Evolutionary conservation across 2,888 invertebrate species (phyloP).

Genomic region (Atethmia centrago): DNA sequence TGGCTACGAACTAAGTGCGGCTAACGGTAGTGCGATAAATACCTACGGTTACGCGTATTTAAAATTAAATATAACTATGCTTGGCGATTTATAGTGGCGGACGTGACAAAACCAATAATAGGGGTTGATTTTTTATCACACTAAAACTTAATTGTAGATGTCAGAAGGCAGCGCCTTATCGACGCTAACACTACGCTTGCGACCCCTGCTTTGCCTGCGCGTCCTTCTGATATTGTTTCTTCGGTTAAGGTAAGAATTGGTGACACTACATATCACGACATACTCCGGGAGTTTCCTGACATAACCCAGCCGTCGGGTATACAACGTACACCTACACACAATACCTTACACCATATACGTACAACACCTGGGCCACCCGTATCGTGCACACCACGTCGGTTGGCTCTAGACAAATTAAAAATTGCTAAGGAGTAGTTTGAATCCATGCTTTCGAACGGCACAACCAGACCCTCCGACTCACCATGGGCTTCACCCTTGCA

Average conservation of each 20-base stretch:
- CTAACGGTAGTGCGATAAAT: neutral
- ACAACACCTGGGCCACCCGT: neutral
- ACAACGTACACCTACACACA: neutral
- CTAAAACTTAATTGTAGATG: neutral
- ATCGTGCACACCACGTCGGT: neutral
- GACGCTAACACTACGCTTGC: neutral
- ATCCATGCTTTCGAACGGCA: neutral
- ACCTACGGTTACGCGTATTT: neutral
- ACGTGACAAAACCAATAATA: neutral
- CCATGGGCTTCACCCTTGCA: neutral
- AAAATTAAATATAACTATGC: neutral
- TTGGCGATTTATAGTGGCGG: neutral
- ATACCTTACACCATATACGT: neutral
- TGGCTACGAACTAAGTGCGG: neutral
- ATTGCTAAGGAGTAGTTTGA: neutral
- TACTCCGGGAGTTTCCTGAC: neutral
- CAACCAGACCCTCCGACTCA: constrained; percentile 1
- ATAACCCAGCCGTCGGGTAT: neutral
- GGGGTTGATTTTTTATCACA: neutral
- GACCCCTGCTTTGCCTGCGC: constrained; percentile 1
- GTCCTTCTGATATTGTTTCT: constrained; percentile 6
- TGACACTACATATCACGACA: neutral
- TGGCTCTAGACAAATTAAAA: neutral
- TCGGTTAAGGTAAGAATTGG: constrained; percentile 6
- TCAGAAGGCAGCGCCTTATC: neutral